phyloP scores from a whole-genome alignment of 2,888 invertebrate species.

The Dryococelus australis region DNA sequence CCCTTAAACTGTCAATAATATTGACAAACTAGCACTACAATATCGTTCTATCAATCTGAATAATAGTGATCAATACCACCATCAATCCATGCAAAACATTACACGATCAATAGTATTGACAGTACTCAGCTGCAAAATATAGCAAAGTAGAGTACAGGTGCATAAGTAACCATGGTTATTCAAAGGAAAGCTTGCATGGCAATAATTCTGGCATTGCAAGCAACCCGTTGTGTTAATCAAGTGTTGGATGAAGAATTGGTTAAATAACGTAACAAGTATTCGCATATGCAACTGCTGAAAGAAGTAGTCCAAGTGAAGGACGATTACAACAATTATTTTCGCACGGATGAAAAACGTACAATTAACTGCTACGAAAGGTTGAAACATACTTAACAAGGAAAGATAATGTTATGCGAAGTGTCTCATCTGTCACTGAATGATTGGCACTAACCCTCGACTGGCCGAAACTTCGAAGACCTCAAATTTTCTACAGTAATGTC shows the following conservation, averaged over 20 bases:
- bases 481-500: constrained; percentile 13
- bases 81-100: neutral
- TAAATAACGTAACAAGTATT: neutral
- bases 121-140: too few species aligned
- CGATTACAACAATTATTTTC: neutral
- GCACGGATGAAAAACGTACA: neutral
- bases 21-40: neutral
- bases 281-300: neutral
- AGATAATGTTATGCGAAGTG: neutral
- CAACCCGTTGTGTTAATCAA: neutral
- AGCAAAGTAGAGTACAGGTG: too few species aligned
- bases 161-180: neutral
- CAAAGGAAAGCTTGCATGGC: neutral
- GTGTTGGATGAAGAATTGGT: neutral
- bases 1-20: neutral
- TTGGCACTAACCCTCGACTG: neutral
- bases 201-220: too few species aligned
- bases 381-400: neutral
- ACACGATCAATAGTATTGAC: neutral
- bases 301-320: neutral
- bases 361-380: neutral
- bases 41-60: too few species aligned
- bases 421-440: neutral
- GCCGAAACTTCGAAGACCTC: neutral
- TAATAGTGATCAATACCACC: too few species aligned